These are phyloP conservation scores for Sipha flava DNA, from an alignment of 1,140 invertebrate species.

Conservation along the genomic window DNA sequence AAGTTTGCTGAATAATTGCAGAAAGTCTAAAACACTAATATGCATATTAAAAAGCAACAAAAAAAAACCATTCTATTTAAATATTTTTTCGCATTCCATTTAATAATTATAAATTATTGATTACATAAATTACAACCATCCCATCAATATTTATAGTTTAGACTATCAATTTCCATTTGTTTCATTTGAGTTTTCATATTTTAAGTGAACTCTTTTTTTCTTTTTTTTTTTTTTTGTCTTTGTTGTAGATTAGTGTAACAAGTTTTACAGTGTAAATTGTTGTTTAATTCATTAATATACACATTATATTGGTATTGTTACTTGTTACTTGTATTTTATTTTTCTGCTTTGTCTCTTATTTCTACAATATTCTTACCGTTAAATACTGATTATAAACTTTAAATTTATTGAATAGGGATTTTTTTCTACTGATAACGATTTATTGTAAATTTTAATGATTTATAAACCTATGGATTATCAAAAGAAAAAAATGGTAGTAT, in stretches of 20 bases:
- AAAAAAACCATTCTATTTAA: constrained; percentile 6
- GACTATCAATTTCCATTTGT: background rate
- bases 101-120: background rate
- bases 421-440: too few relatives aligned
- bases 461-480: too few relatives aligned
- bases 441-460: too few relatives aligned
- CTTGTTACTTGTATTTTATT: constrained; percentile 3
- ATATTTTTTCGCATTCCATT: constrained; percentile 25
- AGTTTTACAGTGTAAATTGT: constrained; percentile 11
- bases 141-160: constrained; percentile 9
- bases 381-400: too few relatives aligned
- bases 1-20: constrained; percentile 88
- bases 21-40: background rate
- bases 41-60: background rate
- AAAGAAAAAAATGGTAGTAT: too few relatives aligned
- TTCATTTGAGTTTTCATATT: constrained; percentile 10
- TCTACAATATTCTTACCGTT: too few relatives aligned
- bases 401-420: too few relatives aligned
- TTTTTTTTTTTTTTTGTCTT: constrained; percentile 8
- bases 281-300: constrained; percentile 22
- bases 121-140: constrained; percentile 8
- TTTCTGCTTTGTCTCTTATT: too few relatives aligned
- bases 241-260: constrained; percentile 20
- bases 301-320: constrained; percentile 28
- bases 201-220: background rate